A percentile compares a stretch with the other conserved stretches of the same genome.
These are phyloP conservation scores for Hirtodrosophila cameraria DNA, from an alignment of 2,888 invertebrate genomes.

Conservation along the genomic window DNA sequence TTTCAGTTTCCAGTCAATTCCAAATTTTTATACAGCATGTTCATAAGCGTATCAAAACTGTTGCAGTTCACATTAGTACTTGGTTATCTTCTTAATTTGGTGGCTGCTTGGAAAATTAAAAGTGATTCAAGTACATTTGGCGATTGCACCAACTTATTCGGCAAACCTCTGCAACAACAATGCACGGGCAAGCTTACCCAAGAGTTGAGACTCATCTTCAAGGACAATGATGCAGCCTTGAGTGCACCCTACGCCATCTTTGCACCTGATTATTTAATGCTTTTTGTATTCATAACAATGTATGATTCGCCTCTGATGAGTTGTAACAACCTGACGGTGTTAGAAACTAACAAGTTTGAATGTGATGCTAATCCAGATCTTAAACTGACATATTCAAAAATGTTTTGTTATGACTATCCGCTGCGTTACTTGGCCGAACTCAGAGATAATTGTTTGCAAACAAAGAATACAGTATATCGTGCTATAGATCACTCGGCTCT, in stretches of 20 bases:
- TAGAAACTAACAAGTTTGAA: constrained; percentile 1
- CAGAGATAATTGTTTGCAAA: constrained; percentile 11
- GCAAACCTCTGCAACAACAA: not conserved
- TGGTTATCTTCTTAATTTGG: not conserved
- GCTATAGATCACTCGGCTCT: constrained; percentile 13
- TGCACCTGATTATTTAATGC: constrained; percentile 1
- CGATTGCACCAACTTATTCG: constrained; percentile 12
- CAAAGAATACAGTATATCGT: not conserved
- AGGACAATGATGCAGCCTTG: not conserved
- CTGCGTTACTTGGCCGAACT: constrained; percentile 24
- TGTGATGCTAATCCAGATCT: constrained; percentile 2
- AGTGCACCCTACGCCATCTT: constrained; percentile 16
- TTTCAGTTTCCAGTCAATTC: constrained; percentile 17
- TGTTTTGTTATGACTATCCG: constrained; percentile 26
- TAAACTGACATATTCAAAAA: not conserved
- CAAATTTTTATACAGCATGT: constrained; percentile 18
- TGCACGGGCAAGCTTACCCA: constrained; percentile 4
- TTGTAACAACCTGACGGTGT: constrained; percentile 8
- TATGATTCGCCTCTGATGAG: constrained; percentile 13
- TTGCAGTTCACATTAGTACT: constrained; percentile 3
- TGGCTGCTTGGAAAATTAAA: not conserved
- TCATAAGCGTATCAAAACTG: not conserved
- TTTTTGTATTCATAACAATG: constrained; percentile 25
- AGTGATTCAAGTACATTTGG: not conserved
- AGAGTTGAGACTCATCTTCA: not conserved